Percentiles rank a stretch among this genome's conserved stretches.
Conservation (phyloP, 2,113 vertebrate species). For the Leiothrix lutea region DNA sequence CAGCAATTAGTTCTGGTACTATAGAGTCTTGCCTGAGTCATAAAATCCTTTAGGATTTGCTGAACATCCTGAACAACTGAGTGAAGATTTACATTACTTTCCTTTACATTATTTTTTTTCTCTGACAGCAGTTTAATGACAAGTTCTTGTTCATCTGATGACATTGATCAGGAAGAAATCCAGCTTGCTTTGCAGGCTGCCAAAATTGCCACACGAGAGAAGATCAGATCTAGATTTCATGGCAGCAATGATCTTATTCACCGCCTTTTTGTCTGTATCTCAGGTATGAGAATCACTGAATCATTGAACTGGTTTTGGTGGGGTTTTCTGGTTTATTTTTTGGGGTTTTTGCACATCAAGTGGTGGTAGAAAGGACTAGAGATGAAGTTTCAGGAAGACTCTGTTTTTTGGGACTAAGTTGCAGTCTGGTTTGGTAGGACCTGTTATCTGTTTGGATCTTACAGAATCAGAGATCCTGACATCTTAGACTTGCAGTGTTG, state of each 20-base stretch:
- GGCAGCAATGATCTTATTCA: slow-evolving; percentile 96
- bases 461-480: background rate
- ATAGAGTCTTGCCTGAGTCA: background rate
- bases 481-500: background rate
- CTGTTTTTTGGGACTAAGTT: background rate
- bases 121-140: slow-evolving; percentile 74
- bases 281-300: slow-evolving; percentile 74
- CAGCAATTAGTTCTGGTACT: background rate
- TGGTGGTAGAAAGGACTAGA: background rate
- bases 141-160: slow-evolving; percentile 82
- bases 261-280: slow-evolving; percentile 97
- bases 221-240: slow-evolving; percentile 93
- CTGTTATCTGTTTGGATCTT: background rate
- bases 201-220: slow-evolving; percentile 84
- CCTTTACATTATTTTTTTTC: background rate
- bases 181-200: slow-evolving; percentile 79
- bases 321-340: background rate
- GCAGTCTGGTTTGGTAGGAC: background rate
- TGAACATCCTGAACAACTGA: background rate
- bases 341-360: fast-evolving
- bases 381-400: background rate
- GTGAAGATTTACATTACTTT: background rate
- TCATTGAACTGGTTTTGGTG: background rate
- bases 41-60: slow-evolving; percentile 32
- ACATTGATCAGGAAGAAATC: slow-evolving; percentile 78